A percentile compares a stretch with the other conserved stretches of the same genome.
These are phyloP conservation scores for Antitype chi DNA, from an alignment of 2,888 invertebrate genomes.

Conservation along the genomic window DNA sequence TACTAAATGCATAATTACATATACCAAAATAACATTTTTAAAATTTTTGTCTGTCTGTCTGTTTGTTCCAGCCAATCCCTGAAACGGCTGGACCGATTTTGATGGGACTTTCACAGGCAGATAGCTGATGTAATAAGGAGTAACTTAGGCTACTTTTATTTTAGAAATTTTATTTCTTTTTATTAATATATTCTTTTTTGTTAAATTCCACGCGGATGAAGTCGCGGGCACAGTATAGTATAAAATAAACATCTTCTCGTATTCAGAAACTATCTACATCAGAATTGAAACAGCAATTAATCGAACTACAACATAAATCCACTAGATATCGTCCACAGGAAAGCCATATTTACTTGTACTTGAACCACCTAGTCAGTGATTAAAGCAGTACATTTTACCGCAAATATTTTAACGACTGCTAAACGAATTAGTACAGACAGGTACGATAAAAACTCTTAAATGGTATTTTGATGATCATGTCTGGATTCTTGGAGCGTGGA, in stretches of 20 bases:
- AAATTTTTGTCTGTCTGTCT: no score
- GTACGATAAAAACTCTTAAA: constrained; percentile 48
- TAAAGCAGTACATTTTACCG: constrained; percentile 54
- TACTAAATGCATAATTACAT: no score
- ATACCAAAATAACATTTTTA: no score
- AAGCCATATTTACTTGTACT: constrained; percentile 3
- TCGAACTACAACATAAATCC: not conserved
- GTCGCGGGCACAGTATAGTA: no score
- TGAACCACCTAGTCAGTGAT: not conserved
- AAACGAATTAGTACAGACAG: constrained; percentile 40
- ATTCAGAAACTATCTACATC: not conserved
- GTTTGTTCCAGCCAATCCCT: no score
- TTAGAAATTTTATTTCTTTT: no score
- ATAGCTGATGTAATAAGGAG: no score
- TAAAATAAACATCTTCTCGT: not conserved
- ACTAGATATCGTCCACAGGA: not conserved
- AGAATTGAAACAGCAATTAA: not conserved
- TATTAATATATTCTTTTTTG: no score
- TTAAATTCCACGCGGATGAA: no score
- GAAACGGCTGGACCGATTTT: no score
- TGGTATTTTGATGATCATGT: constrained; percentile 54
- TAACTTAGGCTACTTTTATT: no score
- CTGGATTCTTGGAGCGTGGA: constrained; percentile 11
- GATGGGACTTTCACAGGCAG: no score
- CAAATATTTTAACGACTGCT: constrained; percentile 64